Evolutionary conservation across 2,113 vertebrate species (phyloP), one percentile per base, ranked within the genome.

Genomic region (Notarius quadriscutis): DNA sequence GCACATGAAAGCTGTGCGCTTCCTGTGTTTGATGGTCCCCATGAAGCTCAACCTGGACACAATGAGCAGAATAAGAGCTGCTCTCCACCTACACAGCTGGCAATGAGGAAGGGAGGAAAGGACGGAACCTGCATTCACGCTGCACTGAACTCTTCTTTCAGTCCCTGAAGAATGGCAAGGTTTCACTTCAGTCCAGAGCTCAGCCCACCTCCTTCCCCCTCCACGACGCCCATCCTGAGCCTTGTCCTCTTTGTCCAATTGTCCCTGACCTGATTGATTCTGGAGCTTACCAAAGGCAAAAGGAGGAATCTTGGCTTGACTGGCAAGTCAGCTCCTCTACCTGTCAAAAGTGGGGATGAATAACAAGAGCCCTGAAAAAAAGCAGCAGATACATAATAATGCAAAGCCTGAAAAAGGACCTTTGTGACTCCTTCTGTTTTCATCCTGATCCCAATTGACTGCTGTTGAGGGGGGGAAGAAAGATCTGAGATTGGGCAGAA

Each of bases 231-330:
- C 86, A 91, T 75, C 89, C 84, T 34, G 53, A 78, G 69, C 80
- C 67, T 9, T 95, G 93, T 95, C 90, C 93, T 58, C 85, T 94
- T 93, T 92, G 94, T 95, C 90, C 93, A 53, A 87, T 94, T 93
- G 93, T 94, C 81, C 78, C 81, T 41, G 71, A 89, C 92, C 91
- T 92, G 93, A 96, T 93, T 92, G 92, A 93, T 94, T 94, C 93
- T 92, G 91, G 88, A 86, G 92, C 87, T 87, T 63, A 84, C 71
- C 85, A 91, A 90, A 90, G 86, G 86, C 48, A 90, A 94, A 95
- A 91, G 90, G 90, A 87, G 75, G 91, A 92, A 57, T 84, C 25
- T 85, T 63, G 91, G 72, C 82, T 91, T 94, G 94, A 95, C 91
- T 95, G 93, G 89, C 93, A 94, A 91, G 91, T 94, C 91, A 87